Base-by-base conservation (phyloP, 2,888 invertebrate species). In the Amiota communis region DNA sequence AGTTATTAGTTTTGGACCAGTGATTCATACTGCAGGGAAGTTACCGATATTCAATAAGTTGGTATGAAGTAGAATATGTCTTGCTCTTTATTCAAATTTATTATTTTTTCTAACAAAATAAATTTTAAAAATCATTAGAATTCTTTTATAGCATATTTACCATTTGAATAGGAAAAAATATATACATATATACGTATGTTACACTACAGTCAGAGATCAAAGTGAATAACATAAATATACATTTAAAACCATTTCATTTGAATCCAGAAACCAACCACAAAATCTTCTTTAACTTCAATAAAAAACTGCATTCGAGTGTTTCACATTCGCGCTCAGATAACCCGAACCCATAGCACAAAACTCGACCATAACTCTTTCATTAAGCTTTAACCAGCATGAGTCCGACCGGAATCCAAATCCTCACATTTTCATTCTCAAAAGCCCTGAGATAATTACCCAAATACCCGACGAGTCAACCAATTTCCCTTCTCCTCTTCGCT, bases 391-490 rank as follows among this genome's bases (percentile, higher is more conserved):
- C 8, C 59, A 59, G 59, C 59, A 20, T 59, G 59, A 20, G 59
- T 20, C 59, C 17, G 20, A 59, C 59, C 11, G 53, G 59, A 15
- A 56, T 53, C 59, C 59, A 70, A 70, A 70, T 70, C 61, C 49
- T 13, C 49, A 70, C 36, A 36, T 36, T 61, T 59, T 70, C 70
- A 61, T 61, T 70, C 59, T 20, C 70, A 59, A n/a, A 57, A 61
- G 70, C 70, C 70, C 47, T 61, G 61, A 70, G 70, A 70, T 70
- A 70, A 70, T 70, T 70, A 70, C 70, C 70, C 70, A 70, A 57
- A 70, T 56, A 70, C 57, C 57, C 53, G n/a, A 2, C 36, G 13
- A 69, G 57, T 3, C 68, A 69, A 11, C 46, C 63, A 23, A 23
- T 10, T 0, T 8, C n/a, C 46, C 12, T 36, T 63, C 46, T 9